Percentiles rank a stretch among this genome's conserved stretches.
Conservation (phyloP, 2,888 invertebrate genomes). For the Boloria selene region DNA sequence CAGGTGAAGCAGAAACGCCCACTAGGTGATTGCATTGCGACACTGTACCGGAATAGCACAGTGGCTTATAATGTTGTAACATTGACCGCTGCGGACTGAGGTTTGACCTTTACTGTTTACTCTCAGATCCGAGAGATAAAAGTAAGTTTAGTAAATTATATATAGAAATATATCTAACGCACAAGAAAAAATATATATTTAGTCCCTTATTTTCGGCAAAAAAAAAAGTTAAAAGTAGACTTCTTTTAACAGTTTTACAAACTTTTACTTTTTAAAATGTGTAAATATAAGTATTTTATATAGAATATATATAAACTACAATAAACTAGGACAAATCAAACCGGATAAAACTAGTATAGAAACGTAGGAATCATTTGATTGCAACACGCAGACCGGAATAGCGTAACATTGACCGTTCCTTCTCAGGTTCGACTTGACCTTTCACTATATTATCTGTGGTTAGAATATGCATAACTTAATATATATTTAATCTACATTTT, state of each 20-base stretch:
- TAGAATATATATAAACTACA: not conserved
- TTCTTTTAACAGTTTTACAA: not conserved
- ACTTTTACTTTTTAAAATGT: not conserved
- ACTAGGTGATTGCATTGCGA: slow-evolving; percentile 1
- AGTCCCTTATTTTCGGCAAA: too few species aligned
- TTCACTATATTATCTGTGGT: slow-evolving; percentile 25
- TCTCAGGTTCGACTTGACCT: slow-evolving; percentile 29
- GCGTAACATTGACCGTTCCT: slow-evolving; percentile 49
- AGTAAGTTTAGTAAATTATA: too few species aligned
- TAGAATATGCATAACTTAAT: slow-evolving; percentile 5
- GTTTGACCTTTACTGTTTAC: not conserved
- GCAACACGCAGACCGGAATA: slow-evolving; percentile 44
- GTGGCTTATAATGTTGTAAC: not conserved
- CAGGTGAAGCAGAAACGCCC: slow-evolving; percentile 3
- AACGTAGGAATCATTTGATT: slow-evolving; percentile 33
- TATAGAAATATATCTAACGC: too few species aligned
- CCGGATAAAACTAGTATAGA: slow-evolving; percentile 28
- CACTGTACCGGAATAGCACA: not conserved
- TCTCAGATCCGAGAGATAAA: too few species aligned
- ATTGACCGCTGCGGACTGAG: not conserved
- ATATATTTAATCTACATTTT: slow-evolving; percentile 4
- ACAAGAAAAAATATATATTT: too few species aligned
- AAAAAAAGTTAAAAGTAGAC: not conserved
- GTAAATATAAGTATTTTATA: not conserved
- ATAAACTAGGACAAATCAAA: slow-evolving; percentile 17